Conservation (phyloP, 2,888 invertebrate genomes). For the Mactromeris polynyma region DNA sequence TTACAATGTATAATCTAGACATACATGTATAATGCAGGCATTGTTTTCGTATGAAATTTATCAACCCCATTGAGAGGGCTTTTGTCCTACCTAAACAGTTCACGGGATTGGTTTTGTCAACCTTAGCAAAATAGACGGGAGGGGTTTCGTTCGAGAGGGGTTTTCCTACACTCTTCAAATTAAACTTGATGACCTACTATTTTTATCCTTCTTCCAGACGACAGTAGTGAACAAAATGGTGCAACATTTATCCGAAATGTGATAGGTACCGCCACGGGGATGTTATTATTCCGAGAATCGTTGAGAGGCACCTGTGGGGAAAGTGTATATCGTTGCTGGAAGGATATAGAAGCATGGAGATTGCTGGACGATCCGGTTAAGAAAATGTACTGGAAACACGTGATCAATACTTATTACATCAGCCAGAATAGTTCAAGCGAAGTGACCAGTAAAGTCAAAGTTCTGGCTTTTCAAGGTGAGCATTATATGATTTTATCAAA, state of each 20-base stretch:
- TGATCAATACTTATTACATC: slow-evolving; percentile 73
- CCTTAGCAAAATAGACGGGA: no score
- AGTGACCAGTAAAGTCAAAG: slow-evolving; percentile 52
- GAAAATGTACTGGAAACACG: slow-evolving; percentile 65
- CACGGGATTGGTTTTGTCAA: no score
- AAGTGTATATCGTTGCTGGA: slow-evolving; percentile 72
- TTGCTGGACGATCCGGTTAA: slow-evolving; percentile 54
- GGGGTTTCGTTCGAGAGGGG: no score
- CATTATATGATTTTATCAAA: background rate
- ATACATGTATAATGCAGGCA: no score
- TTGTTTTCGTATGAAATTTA: no score
- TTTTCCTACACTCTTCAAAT: no score
- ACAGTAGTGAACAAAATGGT: background rate
- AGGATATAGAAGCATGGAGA: slow-evolving; percentile 72
- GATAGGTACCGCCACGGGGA: slow-evolving; percentile 72
- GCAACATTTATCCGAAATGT: slow-evolving; percentile 66
- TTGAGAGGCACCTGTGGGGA: slow-evolving; percentile 74
- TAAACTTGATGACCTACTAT: no score
- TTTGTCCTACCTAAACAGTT: no score
- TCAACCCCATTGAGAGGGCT: no score
- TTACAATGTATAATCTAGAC: no score
- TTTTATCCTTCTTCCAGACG: slow-evolving; percentile 61
- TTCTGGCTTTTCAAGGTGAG: slow-evolving; percentile 68
- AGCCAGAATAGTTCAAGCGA: slow-evolving; percentile 57
- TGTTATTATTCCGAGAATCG: slow-evolving; percentile 75